Conservation (phyloP, 2,113 vertebrate genomes). For the Solenodon paradoxus region DNA sequence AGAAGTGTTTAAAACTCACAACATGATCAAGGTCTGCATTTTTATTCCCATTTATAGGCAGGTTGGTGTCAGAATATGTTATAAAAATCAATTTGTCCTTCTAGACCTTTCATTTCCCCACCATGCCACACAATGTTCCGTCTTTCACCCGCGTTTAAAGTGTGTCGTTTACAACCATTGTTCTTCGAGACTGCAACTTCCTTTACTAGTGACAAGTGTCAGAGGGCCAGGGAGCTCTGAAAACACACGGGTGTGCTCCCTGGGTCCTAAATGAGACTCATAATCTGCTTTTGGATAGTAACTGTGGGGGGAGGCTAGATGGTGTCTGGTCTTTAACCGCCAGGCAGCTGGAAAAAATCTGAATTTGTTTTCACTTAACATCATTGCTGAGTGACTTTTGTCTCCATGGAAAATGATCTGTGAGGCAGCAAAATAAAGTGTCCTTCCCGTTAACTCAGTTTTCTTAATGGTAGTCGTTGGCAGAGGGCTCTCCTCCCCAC, state of each 20-base stretch:
- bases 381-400: conserved; percentile 52
- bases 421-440: conserved; percentile 28
- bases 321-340: neutral
- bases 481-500: neutral
- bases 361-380: conserved; percentile 28
- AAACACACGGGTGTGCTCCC: neutral
- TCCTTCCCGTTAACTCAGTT: conserved; percentile 36
- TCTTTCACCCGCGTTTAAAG: neutral
- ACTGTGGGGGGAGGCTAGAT: neutral
- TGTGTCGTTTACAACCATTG: neutral
- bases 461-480: conserved; percentile 69
- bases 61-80: neutral
- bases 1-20: neutral
- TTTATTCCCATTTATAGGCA: neutral
- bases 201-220: neutral
- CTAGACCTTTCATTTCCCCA: neutral
- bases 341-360: neutral
- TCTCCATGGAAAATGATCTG: conserved; percentile 46
- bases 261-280: neutral
- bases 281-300: neutral
- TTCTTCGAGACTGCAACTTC: neutral
- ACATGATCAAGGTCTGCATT: neutral
- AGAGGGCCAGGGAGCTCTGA: neutral
- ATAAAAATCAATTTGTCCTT: neutral
- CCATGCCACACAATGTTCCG: neutral